Percentiles rank a stretch among this genome's conserved stretches.
phyloP scores from a whole-genome alignment of 2,888 invertebrate genomes.

The Epinotia bilunana region DNA sequence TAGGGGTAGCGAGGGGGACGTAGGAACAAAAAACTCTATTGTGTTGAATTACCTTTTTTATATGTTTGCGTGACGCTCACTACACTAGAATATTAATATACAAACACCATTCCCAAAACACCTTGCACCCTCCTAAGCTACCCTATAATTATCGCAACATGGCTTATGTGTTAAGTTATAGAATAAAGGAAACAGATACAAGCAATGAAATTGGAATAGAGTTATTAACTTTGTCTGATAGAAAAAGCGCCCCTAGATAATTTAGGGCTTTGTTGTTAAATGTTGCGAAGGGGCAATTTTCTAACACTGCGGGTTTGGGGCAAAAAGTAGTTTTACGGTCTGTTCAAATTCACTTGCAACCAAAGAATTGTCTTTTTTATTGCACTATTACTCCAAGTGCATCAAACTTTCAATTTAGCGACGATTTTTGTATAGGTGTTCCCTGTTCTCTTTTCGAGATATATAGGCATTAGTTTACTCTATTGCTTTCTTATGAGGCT shows the following conservation, averaged over 20 bases:
- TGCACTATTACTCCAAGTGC: conserved; percentile 3
- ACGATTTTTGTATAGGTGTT: not conserved
- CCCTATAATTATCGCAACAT: conserved; percentile 60
- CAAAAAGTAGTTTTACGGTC: conserved; percentile 17
- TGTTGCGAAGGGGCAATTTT: conserved; percentile 31
- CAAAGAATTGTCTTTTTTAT: conserved; percentile 14
- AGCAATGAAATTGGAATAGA: conserved; percentile 45
- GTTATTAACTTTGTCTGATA: conserved; percentile 39
- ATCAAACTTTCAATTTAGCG: not conserved
- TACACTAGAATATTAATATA: conserved; percentile 63
- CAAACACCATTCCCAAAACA: conserved; percentile 58
- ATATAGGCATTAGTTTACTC: too few species aligned
- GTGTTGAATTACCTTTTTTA: conserved; percentile 56
- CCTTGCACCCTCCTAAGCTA: conserved; percentile 55
- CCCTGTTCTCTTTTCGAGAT: too few species aligned
- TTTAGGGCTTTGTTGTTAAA: conserved; percentile 47
- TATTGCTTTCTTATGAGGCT: too few species aligned
- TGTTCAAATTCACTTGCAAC: conserved; percentile 17
- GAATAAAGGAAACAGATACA: conserved; percentile 42
- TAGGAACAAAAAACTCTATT: conserved; percentile 54
- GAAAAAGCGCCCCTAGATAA: conserved; percentile 39
- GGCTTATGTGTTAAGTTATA: conserved; percentile 48
- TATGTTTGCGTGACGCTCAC: conserved; percentile 58
- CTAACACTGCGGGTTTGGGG: conserved; percentile 24
- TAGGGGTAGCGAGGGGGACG: conserved; percentile 49